A percentile compares a stretch with the other conserved stretches of the same genome.
Evolutionary conservation across 2,888 invertebrate genomes (phyloP).

Genomic region (Synergus itoensis): DNA sequence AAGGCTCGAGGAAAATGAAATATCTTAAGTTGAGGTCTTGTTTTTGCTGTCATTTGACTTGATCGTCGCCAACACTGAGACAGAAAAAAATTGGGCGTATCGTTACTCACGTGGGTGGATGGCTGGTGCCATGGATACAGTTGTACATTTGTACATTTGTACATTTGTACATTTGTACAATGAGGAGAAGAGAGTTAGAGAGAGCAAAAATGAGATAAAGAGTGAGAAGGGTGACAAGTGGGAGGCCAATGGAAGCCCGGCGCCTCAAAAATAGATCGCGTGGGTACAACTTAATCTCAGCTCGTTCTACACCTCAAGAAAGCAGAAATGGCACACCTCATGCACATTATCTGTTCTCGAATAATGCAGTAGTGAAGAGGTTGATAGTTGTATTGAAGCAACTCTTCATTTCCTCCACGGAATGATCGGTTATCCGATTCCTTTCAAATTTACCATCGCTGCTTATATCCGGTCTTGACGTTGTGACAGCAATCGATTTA

Average conservation of each 20-base stretch:
- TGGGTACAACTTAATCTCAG: slow-evolving; percentile 38
- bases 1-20: neutral
- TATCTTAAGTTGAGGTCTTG: neutral
- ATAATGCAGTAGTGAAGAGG: neutral
- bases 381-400: neutral
- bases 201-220: slow-evolving; percentile 7
- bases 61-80: slow-evolving; percentile 13
- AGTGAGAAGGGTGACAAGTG: slow-evolving; percentile 27
- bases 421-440: neutral
- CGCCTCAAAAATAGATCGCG: slow-evolving; percentile 40
- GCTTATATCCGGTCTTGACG: neutral
- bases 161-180: neutral
- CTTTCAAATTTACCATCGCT: neutral
- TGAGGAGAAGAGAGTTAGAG: neutral
- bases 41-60: slow-evolving; percentile 21
- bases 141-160: neutral
- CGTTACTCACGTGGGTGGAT: slow-evolving; percentile 24
- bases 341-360: slow-evolving; percentile 22
- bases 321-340: slow-evolving; percentile 41
- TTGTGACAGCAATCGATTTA: slow-evolving; percentile 27
- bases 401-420: neutral
- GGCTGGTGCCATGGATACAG: neutral
- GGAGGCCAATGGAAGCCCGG: slow-evolving; percentile 34
- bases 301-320: slow-evolving; percentile 39
- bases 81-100: slow-evolving; percentile 30